Percentiles rank a stretch among this genome's conserved stretches.
Evolutionary conservation across 1,140 invertebrate species (phyloP).

Genomic region (Leptinotarsa lineolata): DNA sequence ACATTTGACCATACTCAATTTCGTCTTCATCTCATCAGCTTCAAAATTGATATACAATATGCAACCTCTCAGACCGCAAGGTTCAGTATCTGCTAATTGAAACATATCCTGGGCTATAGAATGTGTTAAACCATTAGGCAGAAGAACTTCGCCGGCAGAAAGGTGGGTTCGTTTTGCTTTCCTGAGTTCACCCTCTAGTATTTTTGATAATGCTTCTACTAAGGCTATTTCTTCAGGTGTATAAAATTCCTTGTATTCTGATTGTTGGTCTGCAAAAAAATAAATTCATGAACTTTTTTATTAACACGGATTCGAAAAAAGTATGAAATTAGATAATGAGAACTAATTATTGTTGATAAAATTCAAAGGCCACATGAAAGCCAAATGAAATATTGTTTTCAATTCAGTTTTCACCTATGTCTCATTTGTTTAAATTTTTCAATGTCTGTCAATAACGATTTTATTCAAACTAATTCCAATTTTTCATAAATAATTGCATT

Average conservation of each 20-base stretch:
- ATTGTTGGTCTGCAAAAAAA: slow-evolving; percentile 38
- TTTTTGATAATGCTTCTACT: slow-evolving; percentile 65
- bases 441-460: neutral
- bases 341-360: neutral
- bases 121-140: slow-evolving; percentile 73
- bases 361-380: neutral
- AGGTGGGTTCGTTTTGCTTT: slow-evolving; percentile 77
- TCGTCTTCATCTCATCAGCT: slow-evolving; percentile 67
- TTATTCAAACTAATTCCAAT: neutral
- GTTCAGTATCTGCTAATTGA: slow-evolving; percentile 79
- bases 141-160: slow-evolving; percentile 71
- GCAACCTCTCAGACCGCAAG: slow-evolving; percentile 79
- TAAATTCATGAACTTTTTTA: slow-evolving; percentile 59
- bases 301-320: slow-evolving; percentile 42
- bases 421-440: neutral
- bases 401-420: neutral
- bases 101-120: slow-evolving; percentile 76
- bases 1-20: slow-evolving; percentile 72
- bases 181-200: slow-evolving; percentile 74
- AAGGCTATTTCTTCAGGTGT: slow-evolving; percentile 47
- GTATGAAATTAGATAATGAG: slow-evolving; percentile 29
- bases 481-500: neutral
- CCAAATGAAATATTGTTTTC: neutral
- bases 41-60: slow-evolving; percentile 76
- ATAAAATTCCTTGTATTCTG: slow-evolving; percentile 37